Percentiles rank a stretch among this genome's conserved stretches.
Conservation (phyloP, 2,888 invertebrate species). For the Bhutanitis thaidina region DNA sequence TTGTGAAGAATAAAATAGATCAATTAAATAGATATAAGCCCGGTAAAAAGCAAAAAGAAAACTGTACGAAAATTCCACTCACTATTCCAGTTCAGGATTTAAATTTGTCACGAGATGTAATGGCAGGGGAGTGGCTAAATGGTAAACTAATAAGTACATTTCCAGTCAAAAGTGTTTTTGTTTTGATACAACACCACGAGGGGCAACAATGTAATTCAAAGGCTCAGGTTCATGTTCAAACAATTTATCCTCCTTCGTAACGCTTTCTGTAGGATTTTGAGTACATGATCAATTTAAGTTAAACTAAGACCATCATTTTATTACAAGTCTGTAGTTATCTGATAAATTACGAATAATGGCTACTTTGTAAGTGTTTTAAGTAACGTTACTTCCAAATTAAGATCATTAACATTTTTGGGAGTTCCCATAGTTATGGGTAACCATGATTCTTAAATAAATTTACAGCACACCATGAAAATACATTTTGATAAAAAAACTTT, state of each 20-base stretch:
- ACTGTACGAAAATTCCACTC: neutral
- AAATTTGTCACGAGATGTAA: neutral
- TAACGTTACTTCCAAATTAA: no score
- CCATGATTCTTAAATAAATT: no score
- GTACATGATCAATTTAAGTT: no score
- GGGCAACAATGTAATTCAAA: slow-evolving; percentile 1
- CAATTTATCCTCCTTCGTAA: slow-evolving; percentile 4
- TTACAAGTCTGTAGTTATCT: no score
- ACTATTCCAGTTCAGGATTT: slow-evolving; percentile 4
- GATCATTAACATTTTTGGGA: no score
- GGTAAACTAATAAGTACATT: slow-evolving; percentile 1
- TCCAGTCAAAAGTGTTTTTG: slow-evolving; percentile 3
- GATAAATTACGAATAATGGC: no score
- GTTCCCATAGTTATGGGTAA: no score
- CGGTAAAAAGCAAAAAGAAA: neutral
- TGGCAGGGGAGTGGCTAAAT: neutral
- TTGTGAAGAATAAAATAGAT: neutral
- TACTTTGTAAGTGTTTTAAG: no score
- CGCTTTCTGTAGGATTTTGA: no score
- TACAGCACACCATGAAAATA: no score
- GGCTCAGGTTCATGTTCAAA: slow-evolving; percentile 10
- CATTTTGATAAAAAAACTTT: no score
- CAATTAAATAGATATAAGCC: slow-evolving; percentile 1
- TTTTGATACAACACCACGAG: slow-evolving; percentile 9
- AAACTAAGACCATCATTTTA: no score